A percentile compares a stretch with the other conserved stretches of the same genome.
Conservation (phyloP, 1,140 invertebrate species). For the Vanessa atalanta region DNA sequence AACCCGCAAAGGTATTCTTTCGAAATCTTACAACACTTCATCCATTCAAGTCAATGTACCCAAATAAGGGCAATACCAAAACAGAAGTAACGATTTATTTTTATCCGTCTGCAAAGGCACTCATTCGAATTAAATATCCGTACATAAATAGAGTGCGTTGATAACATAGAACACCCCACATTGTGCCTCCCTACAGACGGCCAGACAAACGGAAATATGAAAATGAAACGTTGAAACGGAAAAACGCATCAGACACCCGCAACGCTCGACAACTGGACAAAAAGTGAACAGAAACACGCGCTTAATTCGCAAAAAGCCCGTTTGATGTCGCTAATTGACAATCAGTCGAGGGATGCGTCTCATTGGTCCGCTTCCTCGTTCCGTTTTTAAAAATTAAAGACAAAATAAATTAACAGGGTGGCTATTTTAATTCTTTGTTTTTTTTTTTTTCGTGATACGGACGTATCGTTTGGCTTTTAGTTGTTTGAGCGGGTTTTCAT, state of each 20-base stretch:
- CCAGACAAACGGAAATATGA: slow-evolving; percentile 79
- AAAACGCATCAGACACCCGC: slow-evolving; percentile 71
- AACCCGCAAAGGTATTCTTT: slow-evolving; percentile 30
- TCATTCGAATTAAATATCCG: slow-evolving; percentile 71
- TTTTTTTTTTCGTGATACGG: slow-evolving; percentile 22
- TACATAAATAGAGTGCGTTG: slow-evolving; percentile 47
- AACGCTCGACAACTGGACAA: slow-evolving; percentile 64
- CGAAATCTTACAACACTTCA: slow-evolving; percentile 31
- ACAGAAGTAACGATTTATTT: slow-evolving; percentile 34
- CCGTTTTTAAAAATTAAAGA: slow-evolving; percentile 79
- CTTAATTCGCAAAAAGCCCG: slow-evolving; percentile 81
- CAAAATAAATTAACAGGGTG: slow-evolving; percentile 74
- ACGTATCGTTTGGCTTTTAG: slow-evolving; percentile 17
- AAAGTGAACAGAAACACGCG: slow-evolving; percentile 75
- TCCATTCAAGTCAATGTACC: slow-evolving; percentile 34
- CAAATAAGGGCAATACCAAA: slow-evolving; percentile 32
- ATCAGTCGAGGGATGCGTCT: slow-evolving; percentile 77
- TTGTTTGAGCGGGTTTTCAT: slow-evolving; percentile 1
- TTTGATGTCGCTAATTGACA: slow-evolving; percentile 81
- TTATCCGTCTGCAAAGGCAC: slow-evolving; percentile 56
- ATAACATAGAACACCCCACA: slow-evolving; percentile 54
- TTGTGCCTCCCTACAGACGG: slow-evolving; percentile 59
- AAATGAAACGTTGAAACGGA: slow-evolving; percentile 75
- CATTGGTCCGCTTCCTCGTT: slow-evolving; percentile 74
- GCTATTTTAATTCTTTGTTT: slow-evolving; percentile 58